Conservation (phyloP, 2,113 vertebrate species). For the Rousettus leschenaultii region DNA sequence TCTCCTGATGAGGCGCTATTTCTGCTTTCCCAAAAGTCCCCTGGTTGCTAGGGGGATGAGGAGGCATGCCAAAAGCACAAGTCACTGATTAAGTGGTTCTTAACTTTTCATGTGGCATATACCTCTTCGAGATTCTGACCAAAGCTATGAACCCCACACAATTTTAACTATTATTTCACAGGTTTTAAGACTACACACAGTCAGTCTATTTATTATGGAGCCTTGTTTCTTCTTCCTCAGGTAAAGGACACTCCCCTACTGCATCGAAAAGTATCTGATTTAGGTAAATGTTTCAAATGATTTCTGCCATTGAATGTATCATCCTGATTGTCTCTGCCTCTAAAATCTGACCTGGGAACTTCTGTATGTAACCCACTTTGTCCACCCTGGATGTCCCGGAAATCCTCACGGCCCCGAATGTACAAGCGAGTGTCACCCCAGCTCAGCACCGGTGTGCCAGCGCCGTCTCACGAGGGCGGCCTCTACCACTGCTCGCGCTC, state of each 20-base stretch:
- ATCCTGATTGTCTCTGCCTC: neutral
- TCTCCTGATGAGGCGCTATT: neutral
- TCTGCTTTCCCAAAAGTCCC: neutral
- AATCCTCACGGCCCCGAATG: neutral
- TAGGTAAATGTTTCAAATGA: neutral
- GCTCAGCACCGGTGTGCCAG: neutral
- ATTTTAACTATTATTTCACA: neutral
- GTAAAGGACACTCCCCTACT: neutral
- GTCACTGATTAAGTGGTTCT: neutral
- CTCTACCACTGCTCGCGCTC: neutral
- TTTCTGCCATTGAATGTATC: neutral
- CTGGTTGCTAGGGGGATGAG: neutral
- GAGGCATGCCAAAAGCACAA: neutral
- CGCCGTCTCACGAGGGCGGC: neutral
- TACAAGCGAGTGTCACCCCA: neutral
- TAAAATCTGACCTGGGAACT: neutral
- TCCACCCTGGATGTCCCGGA: neutral
- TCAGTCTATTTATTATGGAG: neutral
- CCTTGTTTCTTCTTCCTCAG: neutral
- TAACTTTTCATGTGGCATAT: neutral
- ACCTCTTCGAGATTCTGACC: neutral
- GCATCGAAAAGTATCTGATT: neutral
- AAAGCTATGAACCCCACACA: neutral
- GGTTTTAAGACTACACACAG: neutral
- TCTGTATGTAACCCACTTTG: neutral